A percentile compares a stretch with the other conserved stretches of the same genome.
phyloP scores from a whole-genome alignment of 2,797 vertebrate genomes.

The Rhinogobio ventralis region DNA sequence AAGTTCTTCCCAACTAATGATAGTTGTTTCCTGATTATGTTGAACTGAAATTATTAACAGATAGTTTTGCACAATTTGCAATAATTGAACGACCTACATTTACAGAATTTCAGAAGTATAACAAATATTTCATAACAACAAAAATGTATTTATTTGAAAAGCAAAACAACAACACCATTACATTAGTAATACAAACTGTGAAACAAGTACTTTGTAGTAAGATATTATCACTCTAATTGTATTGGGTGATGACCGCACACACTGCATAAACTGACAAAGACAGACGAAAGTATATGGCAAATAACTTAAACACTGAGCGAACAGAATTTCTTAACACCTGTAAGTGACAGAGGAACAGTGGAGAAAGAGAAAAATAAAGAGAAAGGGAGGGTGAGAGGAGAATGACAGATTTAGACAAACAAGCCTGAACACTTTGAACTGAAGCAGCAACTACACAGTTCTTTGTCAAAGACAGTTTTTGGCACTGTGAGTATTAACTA shows the following conservation, averaged over 20 bases:
- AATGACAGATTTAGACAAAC: conserved; percentile 54
- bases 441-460: not conserved
- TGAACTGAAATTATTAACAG: not conserved
- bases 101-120: not conserved
- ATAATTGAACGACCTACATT: not conserved
- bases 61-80: not conserved
- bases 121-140: not conserved
- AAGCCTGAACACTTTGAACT: conserved; percentile 47
- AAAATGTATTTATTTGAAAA: not conserved
- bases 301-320: not conserved
- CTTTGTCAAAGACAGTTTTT: not conserved
- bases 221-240: not conserved
- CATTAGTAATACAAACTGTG: not conserved
- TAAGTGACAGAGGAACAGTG: not conserved
- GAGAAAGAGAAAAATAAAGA: not conserved
- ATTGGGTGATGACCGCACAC: not conserved
- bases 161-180: not conserved
- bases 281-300: not conserved
- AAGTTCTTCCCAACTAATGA: not conserved
- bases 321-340: conserved; percentile 35
- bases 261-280: not conserved
- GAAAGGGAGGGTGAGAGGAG: not conserved
- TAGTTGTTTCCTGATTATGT: not conserved
- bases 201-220: not conserved
- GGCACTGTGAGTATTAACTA: not conserved